A percentile compares a stretch with the other conserved stretches of the same genome.
Conservation (phyloP, 2,113 vertebrate species). For the Rhinopomastus cyanomelas region DNA sequence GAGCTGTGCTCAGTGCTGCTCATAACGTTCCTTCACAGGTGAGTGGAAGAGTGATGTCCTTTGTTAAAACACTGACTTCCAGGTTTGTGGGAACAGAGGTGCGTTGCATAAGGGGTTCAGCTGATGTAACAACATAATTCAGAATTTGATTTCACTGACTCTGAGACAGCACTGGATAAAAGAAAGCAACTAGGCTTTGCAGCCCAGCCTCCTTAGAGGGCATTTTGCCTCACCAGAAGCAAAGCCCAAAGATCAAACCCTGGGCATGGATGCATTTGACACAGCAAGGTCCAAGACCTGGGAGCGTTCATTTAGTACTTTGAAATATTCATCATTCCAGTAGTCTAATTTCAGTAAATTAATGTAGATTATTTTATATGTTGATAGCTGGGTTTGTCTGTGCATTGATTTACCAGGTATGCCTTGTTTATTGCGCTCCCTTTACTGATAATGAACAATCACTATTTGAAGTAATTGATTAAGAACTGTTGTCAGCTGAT, state of each 20-base stretch:
- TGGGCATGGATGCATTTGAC: neutral
- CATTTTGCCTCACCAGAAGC: neutral
- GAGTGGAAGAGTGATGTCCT: neutral
- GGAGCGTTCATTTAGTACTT: neutral
- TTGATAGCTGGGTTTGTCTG: neutral
- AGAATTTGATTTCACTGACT: neutral
- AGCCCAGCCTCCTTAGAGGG: neutral
- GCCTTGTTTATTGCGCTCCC: constrained; percentile 6
- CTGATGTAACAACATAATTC: neutral
- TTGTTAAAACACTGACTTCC: neutral
- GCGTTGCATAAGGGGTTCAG: neutral
- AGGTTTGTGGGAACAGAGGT: neutral
- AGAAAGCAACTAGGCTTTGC: neutral
- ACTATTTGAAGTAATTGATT: constrained; percentile 34
- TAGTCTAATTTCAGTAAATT: neutral
- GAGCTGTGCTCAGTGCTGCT: neutral
- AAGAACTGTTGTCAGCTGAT: constrained; percentile 19
- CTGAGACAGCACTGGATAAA: neutral
- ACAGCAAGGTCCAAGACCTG: neutral
- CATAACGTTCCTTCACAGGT: neutral
- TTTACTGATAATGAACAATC: constrained; percentile 5
- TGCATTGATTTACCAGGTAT: neutral
- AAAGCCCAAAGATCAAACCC: neutral
- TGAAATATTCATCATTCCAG: neutral
- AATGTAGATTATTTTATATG: neutral